A percentile compares a stretch with the other conserved stretches of the same genome.
These are phyloP conservation scores for Octonoba sinensis DNA, from an alignment of 2,888 invertebrate species.

Conservation along the genomic window DNA sequence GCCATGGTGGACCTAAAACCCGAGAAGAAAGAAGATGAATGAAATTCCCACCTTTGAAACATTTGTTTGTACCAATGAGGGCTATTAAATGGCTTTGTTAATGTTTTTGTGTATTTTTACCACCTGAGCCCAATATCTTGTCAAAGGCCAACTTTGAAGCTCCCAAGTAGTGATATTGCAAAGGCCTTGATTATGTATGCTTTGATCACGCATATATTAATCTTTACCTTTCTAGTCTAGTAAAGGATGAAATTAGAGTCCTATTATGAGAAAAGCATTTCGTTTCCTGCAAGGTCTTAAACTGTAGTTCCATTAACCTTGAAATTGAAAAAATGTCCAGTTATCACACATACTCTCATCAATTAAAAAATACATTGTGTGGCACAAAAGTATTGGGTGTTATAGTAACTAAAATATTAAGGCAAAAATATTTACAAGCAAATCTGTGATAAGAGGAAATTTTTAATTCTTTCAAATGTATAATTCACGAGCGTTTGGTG, in stretches of 20 bases:
- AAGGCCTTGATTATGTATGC: conserved; percentile 55
- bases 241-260: conserved; percentile 10
- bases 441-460: too few relatives aligned
- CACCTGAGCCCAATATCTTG: conserved; percentile 45
- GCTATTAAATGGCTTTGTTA: conserved; percentile 12
- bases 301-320: too few relatives aligned
- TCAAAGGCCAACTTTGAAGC: conserved; percentile 42
- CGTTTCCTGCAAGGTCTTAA: too few relatives aligned
- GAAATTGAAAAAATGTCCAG: too few relatives aligned
- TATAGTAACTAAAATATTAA: too few relatives aligned
- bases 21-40: conserved; percentile 93
- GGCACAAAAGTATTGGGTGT: too few relatives aligned
- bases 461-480: too few relatives aligned
- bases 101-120: conserved; percentile 46
- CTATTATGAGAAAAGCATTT: not conserved
- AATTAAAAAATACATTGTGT: too few relatives aligned
- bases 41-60: conserved; percentile 27
- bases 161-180: conserved; percentile 50
- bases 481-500: too few relatives aligned
- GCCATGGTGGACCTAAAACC: conserved; percentile 95
- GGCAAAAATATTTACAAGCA: too few relatives aligned
- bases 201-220: conserved; percentile 29
- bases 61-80: conserved; percentile 9
- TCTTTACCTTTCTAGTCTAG: conserved; percentile 61
- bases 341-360: too few relatives aligned